These are phyloP conservation scores for Ivindomyrus marchei DNA, from an alignment of 2,113 vertebrate genomes.

Conservation along the genomic window DNA sequence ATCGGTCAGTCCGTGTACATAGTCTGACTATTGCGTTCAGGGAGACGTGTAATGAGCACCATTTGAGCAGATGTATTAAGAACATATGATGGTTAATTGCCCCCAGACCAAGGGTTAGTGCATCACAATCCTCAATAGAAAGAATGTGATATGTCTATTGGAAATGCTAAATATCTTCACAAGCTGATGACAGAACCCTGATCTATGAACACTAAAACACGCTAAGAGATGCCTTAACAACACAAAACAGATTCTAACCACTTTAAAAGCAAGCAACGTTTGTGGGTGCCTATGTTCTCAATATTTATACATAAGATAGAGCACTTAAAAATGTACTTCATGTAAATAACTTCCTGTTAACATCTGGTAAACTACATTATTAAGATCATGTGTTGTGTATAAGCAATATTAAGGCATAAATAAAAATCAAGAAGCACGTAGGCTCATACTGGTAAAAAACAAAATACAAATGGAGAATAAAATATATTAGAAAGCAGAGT, in stretches of 20 bases:
- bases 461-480: background rate
- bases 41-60: conserved; percentile 52
- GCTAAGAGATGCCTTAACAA: background rate
- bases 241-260: background rate
- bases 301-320: background rate
- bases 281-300: background rate
- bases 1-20: conserved; percentile 18
- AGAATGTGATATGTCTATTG: conserved; percentile 33
- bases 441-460: background rate
- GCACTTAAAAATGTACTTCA: background rate
- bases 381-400: background rate
- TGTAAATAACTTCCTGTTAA: background rate
- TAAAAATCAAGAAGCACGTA: background rate
- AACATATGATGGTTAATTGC: conserved; percentile 50
- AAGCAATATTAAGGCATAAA: background rate
- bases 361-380: background rate
- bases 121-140: conserved; percentile 30
- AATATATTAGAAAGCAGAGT: background rate
- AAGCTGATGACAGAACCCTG: conserved; percentile 4
- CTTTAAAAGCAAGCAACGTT: background rate
- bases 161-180: conserved; percentile 33
- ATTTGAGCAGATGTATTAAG: conserved; percentile 48
- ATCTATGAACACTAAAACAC: conserved; percentile 26
- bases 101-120: conserved; percentile 43
- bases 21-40: conserved; percentile 34